phyloP scores from a whole-genome alignment of 2,888 invertebrate species.

The Epistrophe grossulariae region DNA sequence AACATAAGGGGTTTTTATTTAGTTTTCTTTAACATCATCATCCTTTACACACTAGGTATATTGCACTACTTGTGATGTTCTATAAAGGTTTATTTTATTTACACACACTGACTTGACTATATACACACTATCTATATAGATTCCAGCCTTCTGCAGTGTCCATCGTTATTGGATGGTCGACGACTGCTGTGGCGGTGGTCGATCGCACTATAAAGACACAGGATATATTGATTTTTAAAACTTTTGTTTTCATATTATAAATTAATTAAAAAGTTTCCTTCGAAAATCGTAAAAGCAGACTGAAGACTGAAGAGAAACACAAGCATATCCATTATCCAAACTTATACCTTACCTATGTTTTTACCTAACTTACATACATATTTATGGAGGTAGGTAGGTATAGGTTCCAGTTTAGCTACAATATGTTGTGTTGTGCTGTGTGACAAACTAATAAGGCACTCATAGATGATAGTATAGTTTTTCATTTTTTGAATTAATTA shows the following conservation, averaged over 20 bases:
- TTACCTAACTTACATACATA: neutral
- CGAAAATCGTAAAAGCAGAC: constrained; percentile 28
- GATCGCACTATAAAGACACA: constrained; percentile 13
- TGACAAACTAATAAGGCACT: constrained; percentile 60
- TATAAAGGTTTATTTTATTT: constrained; percentile 8
- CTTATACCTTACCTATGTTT: neutral
- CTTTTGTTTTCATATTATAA: constrained; percentile 66
- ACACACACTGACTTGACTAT: neutral
- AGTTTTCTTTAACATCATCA: neutral
- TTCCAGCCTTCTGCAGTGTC: neutral
- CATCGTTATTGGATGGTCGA: constrained; percentile 5
- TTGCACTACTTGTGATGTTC: neutral
- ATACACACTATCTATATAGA: neutral
- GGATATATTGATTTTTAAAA: constrained; percentile 58
- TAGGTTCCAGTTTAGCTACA: neutral
- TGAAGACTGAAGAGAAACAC: neutral
- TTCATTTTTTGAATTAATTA: constrained; percentile 61
- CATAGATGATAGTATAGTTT: constrained; percentile 34
- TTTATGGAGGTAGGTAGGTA: too few relatives aligned
- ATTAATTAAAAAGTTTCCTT: constrained; percentile 67
- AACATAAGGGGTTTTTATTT: neutral
- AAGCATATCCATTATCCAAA: constrained; percentile 5
- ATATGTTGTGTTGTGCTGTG: neutral
- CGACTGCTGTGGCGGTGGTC: neutral
- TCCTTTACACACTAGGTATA: neutral